Conservation (phyloP, 64 coral and sea anemone species). For the Orbicella faveolata region DNA sequence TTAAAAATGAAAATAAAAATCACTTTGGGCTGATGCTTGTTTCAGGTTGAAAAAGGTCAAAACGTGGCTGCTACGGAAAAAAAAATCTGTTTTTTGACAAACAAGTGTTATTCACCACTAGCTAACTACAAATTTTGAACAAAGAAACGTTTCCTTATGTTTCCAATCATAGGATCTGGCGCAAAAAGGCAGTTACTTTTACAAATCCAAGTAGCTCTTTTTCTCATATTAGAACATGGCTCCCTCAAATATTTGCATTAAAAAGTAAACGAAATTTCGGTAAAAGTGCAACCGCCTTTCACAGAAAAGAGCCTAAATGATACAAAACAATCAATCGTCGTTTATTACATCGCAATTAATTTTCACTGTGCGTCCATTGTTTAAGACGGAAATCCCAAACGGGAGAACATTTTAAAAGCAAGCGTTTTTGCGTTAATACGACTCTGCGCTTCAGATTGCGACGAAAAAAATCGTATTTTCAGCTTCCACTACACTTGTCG, state of each 20-base stretch:
- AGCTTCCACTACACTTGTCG: too few relatives aligned
- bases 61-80: too few relatives aligned
- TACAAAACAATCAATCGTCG: not conserved
- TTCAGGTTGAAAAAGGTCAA: too few relatives aligned
- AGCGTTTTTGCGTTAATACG: not conserved
- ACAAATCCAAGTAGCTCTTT: not conserved
- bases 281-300: not conserved
- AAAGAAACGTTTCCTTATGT: too few relatives aligned
- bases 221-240: not conserved
- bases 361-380: not conserved
- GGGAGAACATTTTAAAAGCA: not conserved
- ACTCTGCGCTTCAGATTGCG: not conserved
- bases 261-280: not conserved
- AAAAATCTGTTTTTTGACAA: too few relatives aligned
- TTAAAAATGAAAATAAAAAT: too few relatives aligned
- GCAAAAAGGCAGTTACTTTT: not conserved
- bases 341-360: not conserved
- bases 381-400: not conserved
- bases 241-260: not conserved
- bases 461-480: not conserved
- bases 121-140: too few relatives aligned
- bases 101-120: too few relatives aligned
- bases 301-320: not conserved
- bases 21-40: too few relatives aligned
- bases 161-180: too few relatives aligned